Conservation (phyloP, 2,797 vertebrate species). For the Halcyon smyrnensis region DNA sequence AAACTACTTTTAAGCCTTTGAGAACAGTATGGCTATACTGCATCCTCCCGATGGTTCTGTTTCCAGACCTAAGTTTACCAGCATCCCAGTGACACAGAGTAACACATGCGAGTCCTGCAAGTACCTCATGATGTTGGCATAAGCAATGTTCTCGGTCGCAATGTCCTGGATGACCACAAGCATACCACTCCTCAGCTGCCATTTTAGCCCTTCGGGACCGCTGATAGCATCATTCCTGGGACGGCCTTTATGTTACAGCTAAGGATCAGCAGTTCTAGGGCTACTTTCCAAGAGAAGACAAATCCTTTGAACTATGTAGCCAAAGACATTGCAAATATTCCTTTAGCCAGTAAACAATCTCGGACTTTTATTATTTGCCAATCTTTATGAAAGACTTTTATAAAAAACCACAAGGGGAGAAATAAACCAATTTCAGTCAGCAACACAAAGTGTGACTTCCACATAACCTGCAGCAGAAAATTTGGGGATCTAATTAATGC, state of each 20-base stretch:
- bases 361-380: slow-evolving; percentile 29
- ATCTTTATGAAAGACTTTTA: slow-evolving; percentile 15
- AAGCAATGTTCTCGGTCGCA: neutral
- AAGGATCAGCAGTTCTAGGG: slow-evolving; percentile 50
- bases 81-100: neutral
- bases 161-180: neutral
- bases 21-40: neutral
- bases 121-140: neutral
- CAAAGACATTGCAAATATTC: slow-evolving; percentile 49
- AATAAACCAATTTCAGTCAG: neutral
- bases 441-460: neutral
- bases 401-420: neutral
- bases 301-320: slow-evolving; percentile 48
- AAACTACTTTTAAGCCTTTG: neutral
- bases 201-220: slow-evolving; percentile 19
- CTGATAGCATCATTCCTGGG: slow-evolving; percentile 56
- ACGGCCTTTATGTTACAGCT: slow-evolving; percentile 31
- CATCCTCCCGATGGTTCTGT: neutral
- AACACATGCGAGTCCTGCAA: neutral
- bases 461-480: neutral
- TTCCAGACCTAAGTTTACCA: neutral
- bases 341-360: slow-evolving; percentile 39
- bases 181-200: slow-evolving; percentile 37
- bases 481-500: neutral
- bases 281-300: slow-evolving; percentile 51